These are phyloP conservation scores for Numida meleagris DNA, from an alignment of 2,113 vertebrate species.

Conservation along the genomic window DNA sequence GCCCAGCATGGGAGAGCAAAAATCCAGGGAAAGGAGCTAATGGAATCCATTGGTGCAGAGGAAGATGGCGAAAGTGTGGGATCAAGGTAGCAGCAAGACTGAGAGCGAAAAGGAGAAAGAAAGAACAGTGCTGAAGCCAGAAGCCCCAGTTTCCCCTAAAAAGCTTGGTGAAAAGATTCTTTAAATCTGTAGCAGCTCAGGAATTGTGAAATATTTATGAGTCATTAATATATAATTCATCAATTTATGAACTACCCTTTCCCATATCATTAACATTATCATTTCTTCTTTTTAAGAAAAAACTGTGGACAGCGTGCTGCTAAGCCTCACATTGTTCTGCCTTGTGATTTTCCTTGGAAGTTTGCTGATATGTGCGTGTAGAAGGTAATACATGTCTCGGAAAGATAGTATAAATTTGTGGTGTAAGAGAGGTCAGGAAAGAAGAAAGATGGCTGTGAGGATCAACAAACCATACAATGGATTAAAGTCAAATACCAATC, in stretches of 20 bases:
- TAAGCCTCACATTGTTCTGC: neutral
- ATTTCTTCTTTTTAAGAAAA: neutral
- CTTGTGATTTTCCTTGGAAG: constrained; percentile 28
- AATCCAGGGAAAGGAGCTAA: neutral
- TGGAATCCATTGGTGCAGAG: neutral
- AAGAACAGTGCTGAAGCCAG: neutral
- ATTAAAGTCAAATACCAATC: neutral
- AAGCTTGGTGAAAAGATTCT: neutral
- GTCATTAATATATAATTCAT: neutral
- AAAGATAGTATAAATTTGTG: neutral
- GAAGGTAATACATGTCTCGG: constrained; percentile 34
- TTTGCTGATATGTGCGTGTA: neutral
- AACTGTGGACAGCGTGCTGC: neutral
- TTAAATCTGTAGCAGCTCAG: neutral
- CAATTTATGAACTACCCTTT: neutral
- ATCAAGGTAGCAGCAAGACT: neutral
- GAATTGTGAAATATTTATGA: neutral
- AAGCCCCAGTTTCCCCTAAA: neutral
- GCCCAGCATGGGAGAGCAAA: neutral
- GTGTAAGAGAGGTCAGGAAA: neutral
- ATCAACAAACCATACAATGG: neutral
- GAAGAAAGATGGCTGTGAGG: neutral
- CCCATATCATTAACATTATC: neutral
- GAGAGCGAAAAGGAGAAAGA: neutral
- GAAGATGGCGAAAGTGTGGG: neutral